phyloP scores from a whole-genome alignment of 2,113 vertebrate genomes.

The Probosciger aterrimus region DNA sequence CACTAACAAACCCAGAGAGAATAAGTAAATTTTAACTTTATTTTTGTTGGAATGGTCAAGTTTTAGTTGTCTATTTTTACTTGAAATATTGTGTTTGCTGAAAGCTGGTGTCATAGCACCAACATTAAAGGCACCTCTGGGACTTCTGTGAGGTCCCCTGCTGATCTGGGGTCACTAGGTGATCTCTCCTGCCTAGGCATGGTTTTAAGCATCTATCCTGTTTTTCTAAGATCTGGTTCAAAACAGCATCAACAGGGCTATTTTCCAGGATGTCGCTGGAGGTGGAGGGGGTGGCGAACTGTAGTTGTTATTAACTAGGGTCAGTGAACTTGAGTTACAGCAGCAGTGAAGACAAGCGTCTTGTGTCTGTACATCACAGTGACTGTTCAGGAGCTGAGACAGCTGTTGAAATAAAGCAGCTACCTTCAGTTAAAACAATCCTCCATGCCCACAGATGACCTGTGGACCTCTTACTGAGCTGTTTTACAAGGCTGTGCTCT shows the following conservation, averaged over 20 bases:
- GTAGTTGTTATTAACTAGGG: not conserved
- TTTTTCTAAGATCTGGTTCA: not conserved
- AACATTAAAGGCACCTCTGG: not conserved
- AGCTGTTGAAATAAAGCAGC: not conserved
- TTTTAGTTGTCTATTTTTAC: not conserved
- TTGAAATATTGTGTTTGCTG: not conserved
- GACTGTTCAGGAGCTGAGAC: not conserved
- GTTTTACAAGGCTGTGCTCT: not conserved
- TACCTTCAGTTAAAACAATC: not conserved
- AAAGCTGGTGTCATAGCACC: not conserved
- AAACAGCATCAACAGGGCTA: not conserved
- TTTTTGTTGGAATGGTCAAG: not conserved
- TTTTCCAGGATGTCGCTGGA: not conserved
- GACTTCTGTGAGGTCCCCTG: not conserved
- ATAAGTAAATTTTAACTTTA: not conserved
- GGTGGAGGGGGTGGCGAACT: fast-evolving
- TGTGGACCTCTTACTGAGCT: not conserved
- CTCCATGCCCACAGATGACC: not conserved
- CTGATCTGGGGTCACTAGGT: not conserved
- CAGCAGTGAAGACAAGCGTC: not conserved
- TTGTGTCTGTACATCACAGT: not conserved
- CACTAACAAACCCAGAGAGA: not conserved
- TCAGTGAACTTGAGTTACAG: not conserved
- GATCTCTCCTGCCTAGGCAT: not conserved
- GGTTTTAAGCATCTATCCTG: not conserved